These are phyloP conservation scores for Fissipunctia ypsillon DNA, from an alignment of 2,888 invertebrate genomes.

Conservation along the genomic window DNA sequence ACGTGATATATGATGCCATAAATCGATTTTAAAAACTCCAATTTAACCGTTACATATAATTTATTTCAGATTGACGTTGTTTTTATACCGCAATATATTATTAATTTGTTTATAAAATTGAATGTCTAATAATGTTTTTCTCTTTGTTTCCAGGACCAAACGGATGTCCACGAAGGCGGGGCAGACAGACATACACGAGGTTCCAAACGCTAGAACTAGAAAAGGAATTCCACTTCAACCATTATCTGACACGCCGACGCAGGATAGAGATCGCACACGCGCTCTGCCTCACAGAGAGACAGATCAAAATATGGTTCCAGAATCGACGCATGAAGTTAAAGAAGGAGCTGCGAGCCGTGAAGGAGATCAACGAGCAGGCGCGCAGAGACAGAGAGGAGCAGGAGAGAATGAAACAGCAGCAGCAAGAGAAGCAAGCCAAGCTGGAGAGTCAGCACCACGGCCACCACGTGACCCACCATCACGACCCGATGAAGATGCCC, in stretches of 20 bases:
- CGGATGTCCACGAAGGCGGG: slow-evolving; percentile 97
- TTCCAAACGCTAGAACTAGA: slow-evolving; percentile 99
- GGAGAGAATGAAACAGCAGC: slow-evolving; percentile 97
- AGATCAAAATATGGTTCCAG: slow-evolving; percentile 99
- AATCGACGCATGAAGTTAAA: slow-evolving; percentile 99
- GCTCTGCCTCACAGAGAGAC: slow-evolving; percentile 98
- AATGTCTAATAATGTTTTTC: slow-evolving; percentile 65
- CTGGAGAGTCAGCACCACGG: slow-evolving; percentile 93
- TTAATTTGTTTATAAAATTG: slow-evolving; percentile 46
- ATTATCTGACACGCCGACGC: slow-evolving; percentile 98
- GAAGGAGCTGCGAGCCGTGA: slow-evolving; percentile 98
- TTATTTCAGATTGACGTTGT: slow-evolving; percentile 68
- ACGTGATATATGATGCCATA: slow-evolving; percentile 86
- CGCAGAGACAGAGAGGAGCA: slow-evolving; percentile 97
- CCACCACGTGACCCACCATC: slow-evolving; percentile 93
- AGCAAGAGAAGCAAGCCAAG: slow-evolving; percentile 96
- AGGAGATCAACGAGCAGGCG: slow-evolving; percentile 98
- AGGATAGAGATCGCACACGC: slow-evolving; percentile 99
- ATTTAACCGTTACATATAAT: slow-evolving; percentile 76
- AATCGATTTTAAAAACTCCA: slow-evolving; percentile 80
- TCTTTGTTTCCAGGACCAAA: slow-evolving; percentile 96
- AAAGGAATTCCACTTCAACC: slow-evolving; percentile 99
- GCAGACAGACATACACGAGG: slow-evolving; percentile 99
- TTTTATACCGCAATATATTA: slow-evolving; percentile 51
- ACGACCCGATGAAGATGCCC: slow-evolving; percentile 93